Evolutionary conservation across 2,797 vertebrate species (phyloP).

Genomic region (Coreius guichenoti): DNA sequence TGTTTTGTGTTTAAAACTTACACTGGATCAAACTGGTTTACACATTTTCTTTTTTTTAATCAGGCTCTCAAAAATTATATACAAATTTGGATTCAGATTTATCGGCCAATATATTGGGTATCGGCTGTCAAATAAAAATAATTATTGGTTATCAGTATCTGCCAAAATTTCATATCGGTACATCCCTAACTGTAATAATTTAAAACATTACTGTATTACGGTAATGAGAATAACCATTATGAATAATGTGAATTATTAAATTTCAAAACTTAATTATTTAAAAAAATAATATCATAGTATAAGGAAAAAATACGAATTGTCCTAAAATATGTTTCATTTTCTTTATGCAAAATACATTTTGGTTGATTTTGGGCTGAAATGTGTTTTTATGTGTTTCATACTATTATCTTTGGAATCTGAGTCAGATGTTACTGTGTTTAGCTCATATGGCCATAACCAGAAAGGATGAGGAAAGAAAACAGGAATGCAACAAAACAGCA

Average conservation of each 20-base stretch:
- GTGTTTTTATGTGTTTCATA: not conserved
- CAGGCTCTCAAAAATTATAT: too few species aligned
- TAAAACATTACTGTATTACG: not conserved
- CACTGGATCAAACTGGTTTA: too few species aligned
- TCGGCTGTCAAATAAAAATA: too few species aligned
- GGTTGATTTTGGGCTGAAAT: not conserved
- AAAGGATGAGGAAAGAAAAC: slow-evolving; percentile 47
- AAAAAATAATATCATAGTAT: not conserved
- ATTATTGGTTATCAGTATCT: too few species aligned
- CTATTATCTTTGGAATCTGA: not conserved
- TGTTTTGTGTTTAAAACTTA: too few species aligned
- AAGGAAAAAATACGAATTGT: not conserved
- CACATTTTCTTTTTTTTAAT: too few species aligned
- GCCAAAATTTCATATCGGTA: too few species aligned
- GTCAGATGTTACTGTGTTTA: not conserved
- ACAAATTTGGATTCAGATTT: too few species aligned
- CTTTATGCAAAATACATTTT: not conserved
- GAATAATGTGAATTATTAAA: not conserved
- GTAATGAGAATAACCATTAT: not conserved
- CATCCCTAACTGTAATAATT: not conserved
- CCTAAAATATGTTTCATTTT: not conserved
- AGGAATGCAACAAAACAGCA: slow-evolving; percentile 30
- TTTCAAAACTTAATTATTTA: not conserved
- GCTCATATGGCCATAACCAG: not conserved
- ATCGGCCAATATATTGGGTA: too few species aligned